Evolutionary conservation across 2,113 vertebrate genomes (phyloP).

Genomic region (Corvus hawaiiensis): DNA sequence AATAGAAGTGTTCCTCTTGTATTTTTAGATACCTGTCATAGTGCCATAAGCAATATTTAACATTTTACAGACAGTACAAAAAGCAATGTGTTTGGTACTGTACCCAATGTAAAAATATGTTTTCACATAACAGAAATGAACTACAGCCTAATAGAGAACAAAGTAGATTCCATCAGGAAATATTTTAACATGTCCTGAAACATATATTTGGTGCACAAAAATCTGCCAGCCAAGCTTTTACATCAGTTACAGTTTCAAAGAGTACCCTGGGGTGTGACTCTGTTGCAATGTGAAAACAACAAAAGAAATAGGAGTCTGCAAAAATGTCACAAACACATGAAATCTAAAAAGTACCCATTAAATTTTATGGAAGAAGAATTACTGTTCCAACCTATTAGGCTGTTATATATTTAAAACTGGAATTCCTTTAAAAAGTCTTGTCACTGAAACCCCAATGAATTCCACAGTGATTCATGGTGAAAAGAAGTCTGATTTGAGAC

Average conservation of each 20-base stretch:
- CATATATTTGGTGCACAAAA: conserved; percentile 31
- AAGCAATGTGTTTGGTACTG: neutral
- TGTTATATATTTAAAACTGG: neutral
- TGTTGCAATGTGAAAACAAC: conserved; percentile 26
- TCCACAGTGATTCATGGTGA: neutral
- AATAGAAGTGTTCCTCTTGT: neutral
- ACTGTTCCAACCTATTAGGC: neutral
- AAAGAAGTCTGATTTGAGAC: neutral
- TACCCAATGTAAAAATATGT: conserved; percentile 19
- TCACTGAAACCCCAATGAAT: neutral
- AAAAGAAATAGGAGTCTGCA: conserved; percentile 41
- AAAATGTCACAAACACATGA: conserved; percentile 19
- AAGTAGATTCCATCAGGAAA: conserved; percentile 42
- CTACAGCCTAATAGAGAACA: conserved; percentile 26
- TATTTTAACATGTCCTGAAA: conserved; percentile 31
- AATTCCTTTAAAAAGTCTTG: neutral
- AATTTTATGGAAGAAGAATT: conserved; percentile 24
- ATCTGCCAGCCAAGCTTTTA: conserved; percentile 51
- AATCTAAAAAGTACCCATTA: conserved; percentile 27
- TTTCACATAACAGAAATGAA: conserved; percentile 43
- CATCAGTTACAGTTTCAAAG: conserved; percentile 57
- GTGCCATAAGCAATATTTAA: conserved; percentile 11
- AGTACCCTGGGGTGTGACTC: conserved; percentile 40
- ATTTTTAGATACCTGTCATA: neutral
- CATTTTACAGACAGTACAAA: conserved; percentile 5